Base-by-base conservation (phyloP, 1,140 invertebrate genomes). In the Hormaphis cornu region DNA sequence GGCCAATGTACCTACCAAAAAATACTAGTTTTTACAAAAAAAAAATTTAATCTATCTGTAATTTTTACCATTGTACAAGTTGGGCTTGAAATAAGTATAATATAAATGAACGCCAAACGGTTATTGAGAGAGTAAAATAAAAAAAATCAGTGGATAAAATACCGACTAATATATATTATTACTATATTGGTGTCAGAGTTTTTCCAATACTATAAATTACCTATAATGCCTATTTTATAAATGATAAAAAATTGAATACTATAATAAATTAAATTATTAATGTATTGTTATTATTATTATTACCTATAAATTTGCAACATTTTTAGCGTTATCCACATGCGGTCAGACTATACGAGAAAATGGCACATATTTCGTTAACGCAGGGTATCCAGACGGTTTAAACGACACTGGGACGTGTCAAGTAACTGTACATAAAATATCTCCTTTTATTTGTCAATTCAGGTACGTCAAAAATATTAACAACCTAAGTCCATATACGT, bases 301-400 rank as follows among this genome's bases (percentile, higher is more conserved):
- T 40, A n/a, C 9, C 35, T 3, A 1, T 63, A 10, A 9, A n/a
- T 28, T 26, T 37, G 6, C 18, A 30, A 16, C 28, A 72, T 69
- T 74, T 74, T 3, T 74, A 91, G 89, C 90, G 76, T 83, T 88
- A 71, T 83, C 83, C 22, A 84, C 86, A 1, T 93, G 90, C 72
- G 89, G 89, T 0, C 85, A 85, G 35, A 83, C 83, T 3, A 87
- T 87, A 1, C 80, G 82, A 18, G 86, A 90, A 75, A 93, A 93
- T 76, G 86, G 86, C 6, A 91, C 89, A 0, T 90, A 90, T 75
- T 93, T 93, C 74, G 88, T 91, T 6, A 91, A 91, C 76, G 81
- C 81, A 12, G 87, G 87, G 70, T 91, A 89, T 79, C 90, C 90
- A 1, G 83, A 84, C 10, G 75, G 81, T 1, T 90, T 84, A 71